Conservation (phyloP, 64 coral and sea anemone species). For the Exaiptasia diaphana region DNA sequence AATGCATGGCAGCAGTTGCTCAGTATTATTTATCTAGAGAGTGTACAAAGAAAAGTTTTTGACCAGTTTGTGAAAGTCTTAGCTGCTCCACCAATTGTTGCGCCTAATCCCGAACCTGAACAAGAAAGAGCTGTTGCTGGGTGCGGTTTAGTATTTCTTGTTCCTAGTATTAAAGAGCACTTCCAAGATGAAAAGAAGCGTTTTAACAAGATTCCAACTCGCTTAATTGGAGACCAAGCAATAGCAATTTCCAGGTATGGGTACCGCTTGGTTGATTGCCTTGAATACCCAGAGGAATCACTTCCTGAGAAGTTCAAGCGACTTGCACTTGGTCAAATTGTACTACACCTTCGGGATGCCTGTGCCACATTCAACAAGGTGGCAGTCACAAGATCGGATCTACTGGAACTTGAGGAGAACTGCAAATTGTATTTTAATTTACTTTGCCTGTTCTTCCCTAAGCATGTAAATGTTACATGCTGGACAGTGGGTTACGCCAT, state of each 20-base stretch:
- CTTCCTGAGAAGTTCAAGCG: neutral
- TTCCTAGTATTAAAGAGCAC: conserved; percentile 34
- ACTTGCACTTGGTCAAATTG: neutral
- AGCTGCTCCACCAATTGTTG: neutral
- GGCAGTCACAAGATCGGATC: too few species aligned
- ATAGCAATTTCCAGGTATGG: neutral
- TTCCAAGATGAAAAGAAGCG: conserved; percentile 23
- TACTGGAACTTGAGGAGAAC: too few species aligned
- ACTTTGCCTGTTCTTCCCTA: neutral
- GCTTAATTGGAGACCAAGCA: conserved; percentile 1
- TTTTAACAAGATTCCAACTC: conserved; percentile 8
- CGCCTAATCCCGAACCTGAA: neutral
- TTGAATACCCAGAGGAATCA: neutral
- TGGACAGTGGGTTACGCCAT: conserved; percentile 44
- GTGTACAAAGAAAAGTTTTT: neutral
- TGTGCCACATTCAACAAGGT: too few species aligned
- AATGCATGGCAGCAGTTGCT: conserved; percentile 38
- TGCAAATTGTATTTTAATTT: conserved; percentile 34
- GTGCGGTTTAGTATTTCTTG: conserved; percentile 38
- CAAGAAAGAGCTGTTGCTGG: conserved; percentile 7
- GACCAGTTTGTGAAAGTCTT: neutral
- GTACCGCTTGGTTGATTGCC: neutral
- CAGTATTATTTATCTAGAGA: neutral
- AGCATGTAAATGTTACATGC: conserved; percentile 22
- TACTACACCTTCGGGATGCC: conserved; percentile 3